These are phyloP conservation scores for Cynopterus brachyotis DNA, from an alignment of 2,113 vertebrate genomes.

Conservation along the genomic window DNA sequence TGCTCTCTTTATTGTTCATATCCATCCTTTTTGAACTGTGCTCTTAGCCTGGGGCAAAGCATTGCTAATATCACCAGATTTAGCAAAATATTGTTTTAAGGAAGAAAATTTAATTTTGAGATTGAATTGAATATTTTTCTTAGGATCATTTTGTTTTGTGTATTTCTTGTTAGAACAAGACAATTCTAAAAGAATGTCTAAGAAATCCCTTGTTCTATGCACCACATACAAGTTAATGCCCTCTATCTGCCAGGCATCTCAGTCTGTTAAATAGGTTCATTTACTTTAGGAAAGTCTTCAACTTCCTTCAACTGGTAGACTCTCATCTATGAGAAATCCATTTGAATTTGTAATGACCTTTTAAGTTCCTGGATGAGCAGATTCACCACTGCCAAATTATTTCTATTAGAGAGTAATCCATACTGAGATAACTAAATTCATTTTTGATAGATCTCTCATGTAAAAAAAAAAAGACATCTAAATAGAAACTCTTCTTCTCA, in stretches of 20 bases:
- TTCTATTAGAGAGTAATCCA: background rate
- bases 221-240: conserved; percentile 26
- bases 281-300: conserved; percentile 41
- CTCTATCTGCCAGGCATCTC: conserved; percentile 15
- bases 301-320: background rate
- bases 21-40: background rate
- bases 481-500: background rate
- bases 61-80: background rate
- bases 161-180: background rate
- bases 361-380: conserved; percentile 41
- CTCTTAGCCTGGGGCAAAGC: background rate
- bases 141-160: conserved; percentile 14
- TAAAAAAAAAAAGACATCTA: background rate
- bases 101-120: conserved; percentile 34
- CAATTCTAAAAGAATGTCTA: background rate
- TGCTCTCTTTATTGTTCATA: background rate
- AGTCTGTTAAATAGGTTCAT: conserved; percentile 30
- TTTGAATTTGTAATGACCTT: conserved; percentile 52
- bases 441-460: background rate
- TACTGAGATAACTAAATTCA: background rate
- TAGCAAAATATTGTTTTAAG: conserved; percentile 37
- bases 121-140: conserved; percentile 20
- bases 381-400: background rate
- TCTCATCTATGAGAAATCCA: conserved; percentile 22
- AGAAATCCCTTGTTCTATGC: conserved; percentile 44